Base-by-base conservation (phyloP, 2,113 vertebrate genomes). In the Syngnathus scovelli region DNA sequence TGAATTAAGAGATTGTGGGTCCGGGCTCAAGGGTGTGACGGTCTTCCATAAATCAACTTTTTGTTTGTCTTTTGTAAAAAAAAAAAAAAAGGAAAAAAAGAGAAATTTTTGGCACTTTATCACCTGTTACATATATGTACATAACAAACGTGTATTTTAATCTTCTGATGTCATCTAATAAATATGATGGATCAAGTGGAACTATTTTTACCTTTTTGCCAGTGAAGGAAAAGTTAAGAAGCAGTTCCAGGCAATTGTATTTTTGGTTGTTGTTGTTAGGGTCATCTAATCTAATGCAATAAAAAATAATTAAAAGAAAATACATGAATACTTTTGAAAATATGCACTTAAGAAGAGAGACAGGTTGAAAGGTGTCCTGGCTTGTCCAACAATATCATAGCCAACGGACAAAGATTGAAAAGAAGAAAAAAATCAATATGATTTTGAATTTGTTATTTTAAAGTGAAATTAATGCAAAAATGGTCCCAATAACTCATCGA, bases 111-210 rank as follows among this genome's bases (percentile, higher is more conserved):
- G 87, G 86, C 89, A 88, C 87, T 88, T 89, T 87, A 87, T 82
- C 83, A 78, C 82, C 72, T 88, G 89, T 88, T 83, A 78, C 80
- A 89, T 82, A 87, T 70, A 61, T 89, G 88, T 90, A 89, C 74
- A 88, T 88, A 89, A 69, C 70, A 85, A 86, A 85, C 85, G 80
- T 87, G 87, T 90, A 89, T 89, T 90, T 88, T 87, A 90, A 83
- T 86, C 83, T 85, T 79, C 83, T 81, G 82, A 89, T 86, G 85
- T 90, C 85, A 87, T 79, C 87, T 75, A 89, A 86, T 89, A 88
- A 88, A 88, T 79, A 83, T 74, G 74, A 84, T 84, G 67, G 71
- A 84, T 77, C 68, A 78, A 80, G 52, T 36, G 62, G 21, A 69
- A 16, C 4, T 21, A 27, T 21, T 62, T 56, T 15, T 56, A 36